Base-by-base conservation (phyloP, 35 echinoderm and acorn worm species). In the Ophioderma brevispina region DNA sequence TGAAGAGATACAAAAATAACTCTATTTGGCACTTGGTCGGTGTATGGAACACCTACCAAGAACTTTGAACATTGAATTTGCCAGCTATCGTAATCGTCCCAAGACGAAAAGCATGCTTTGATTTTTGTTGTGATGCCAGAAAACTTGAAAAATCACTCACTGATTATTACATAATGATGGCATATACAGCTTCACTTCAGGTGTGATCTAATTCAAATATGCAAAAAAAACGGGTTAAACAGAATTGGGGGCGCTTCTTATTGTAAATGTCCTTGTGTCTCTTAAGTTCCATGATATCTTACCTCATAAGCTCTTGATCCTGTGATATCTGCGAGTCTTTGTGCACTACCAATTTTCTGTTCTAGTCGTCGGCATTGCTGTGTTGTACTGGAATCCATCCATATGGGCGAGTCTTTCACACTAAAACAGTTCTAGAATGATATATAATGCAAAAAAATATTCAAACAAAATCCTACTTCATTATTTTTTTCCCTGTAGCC, bases 301-400 rank as follows among this genome's bases (percentile, higher is more conserved):
- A 98, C 96, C 93, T 98, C 96, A 85, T 98, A 98, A 32, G 90
- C 93, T 36, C 96, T 95, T 31, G 96, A 98, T 0, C 96, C 96
- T 64, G 96, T 98, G 11, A 95, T 93, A 80, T 92, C 87, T 15
- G 96, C 93, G 32, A 98, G 41, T 80, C 32, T 80, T 76, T 98
- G 96, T 13, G 96, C 78, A 4, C 96, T 91, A 32, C 96, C 96
- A 19, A 95, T 33, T 56, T 35, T 81, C 76, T 79, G 76, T 59
- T 98, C 96, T 75, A 98, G 87, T 59, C 89, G 64, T 37, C 92
- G 52, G 86, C 96, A 98, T 40, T 98, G 96, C 59, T 81, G 43
- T 21, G 90, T 88, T 8, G 96, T 95, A 79, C 96, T 98, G 17
- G 96, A 98, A 78, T 97, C 95, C 95, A 97, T 97, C 95, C 95